Conservation (phyloP, 2,113 vertebrate species). For the Oreochromis niloticus region DNA sequence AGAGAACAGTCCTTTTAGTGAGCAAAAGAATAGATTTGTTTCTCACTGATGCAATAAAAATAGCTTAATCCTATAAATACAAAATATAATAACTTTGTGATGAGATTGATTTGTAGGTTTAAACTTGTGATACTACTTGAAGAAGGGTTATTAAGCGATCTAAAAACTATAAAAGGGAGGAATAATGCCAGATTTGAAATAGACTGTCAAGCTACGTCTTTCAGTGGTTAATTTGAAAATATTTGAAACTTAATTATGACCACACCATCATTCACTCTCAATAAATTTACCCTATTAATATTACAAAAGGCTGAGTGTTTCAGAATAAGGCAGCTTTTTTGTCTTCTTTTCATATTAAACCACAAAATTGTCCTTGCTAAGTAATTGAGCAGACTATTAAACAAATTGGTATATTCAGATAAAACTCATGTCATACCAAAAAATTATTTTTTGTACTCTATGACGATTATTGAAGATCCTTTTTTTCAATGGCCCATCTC, state of each 20-base stretch:
- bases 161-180: not conserved
- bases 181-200: not conserved
- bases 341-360: not conserved
- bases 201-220: not conserved
- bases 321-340: not conserved
- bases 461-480: not conserved
- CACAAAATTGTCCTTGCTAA: not conserved
- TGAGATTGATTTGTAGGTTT: not conserved
- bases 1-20: not conserved
- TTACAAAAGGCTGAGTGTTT: not conserved
- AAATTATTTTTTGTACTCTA: not conserved
- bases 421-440: not conserved
- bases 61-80: not conserved
- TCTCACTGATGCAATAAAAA: not conserved
- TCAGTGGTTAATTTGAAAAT: not conserved
- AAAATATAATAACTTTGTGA: not conserved
- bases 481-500: not conserved
- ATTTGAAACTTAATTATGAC: not conserved
- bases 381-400: not conserved
- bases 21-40: not conserved
- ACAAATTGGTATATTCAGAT: not conserved
- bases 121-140: not conserved
- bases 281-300: too few relatives aligned
- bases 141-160: not conserved
- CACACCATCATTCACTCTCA: too few relatives aligned